Evolutionary conservation across 2,888 invertebrate species (phyloP).

Genomic region (Apotomis turbidana): DNA sequence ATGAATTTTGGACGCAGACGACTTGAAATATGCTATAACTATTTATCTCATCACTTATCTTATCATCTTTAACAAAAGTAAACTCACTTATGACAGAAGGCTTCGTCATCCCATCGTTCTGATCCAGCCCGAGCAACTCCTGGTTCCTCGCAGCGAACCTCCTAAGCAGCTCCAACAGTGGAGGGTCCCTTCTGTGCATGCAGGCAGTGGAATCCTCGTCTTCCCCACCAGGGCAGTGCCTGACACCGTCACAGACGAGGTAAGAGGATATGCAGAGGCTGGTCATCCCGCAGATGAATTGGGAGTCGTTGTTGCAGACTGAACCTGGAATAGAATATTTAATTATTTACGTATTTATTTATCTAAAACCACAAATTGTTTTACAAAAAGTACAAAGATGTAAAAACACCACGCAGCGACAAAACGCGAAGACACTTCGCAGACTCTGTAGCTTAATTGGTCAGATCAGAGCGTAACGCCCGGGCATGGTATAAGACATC

Average conservation of each 20-base stretch:
- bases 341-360: too few relatives aligned
- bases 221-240: constrained; percentile 86
- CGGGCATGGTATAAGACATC: too few relatives aligned
- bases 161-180: constrained; percentile 71
- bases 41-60: too few relatives aligned
- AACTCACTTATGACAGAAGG: constrained; percentile 79
- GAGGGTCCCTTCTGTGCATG: constrained; percentile 69
- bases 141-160: constrained; percentile 75
- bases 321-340: constrained; percentile 58
- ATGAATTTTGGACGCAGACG: too few relatives aligned
- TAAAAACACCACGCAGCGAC: too few relatives aligned
- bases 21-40: too few relatives aligned
- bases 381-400: too few relatives aligned
- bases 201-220: constrained; percentile 79
- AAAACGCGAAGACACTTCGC: too few relatives aligned
- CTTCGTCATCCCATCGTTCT: constrained; percentile 71
- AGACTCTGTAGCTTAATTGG: too few relatives aligned
- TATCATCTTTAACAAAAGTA: neutral
- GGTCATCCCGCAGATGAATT: constrained; percentile 71
- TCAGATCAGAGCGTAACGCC: too few relatives aligned
- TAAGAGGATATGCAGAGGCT: constrained; percentile 86
- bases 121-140: constrained; percentile 72
- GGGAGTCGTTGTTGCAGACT: constrained; percentile 71
- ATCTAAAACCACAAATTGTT: too few relatives aligned
- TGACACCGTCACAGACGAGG: constrained; percentile 86